Evolutionary conservation across 2,797 vertebrate genomes (phyloP).

Genomic region (Acropternis orthonyx): DNA sequence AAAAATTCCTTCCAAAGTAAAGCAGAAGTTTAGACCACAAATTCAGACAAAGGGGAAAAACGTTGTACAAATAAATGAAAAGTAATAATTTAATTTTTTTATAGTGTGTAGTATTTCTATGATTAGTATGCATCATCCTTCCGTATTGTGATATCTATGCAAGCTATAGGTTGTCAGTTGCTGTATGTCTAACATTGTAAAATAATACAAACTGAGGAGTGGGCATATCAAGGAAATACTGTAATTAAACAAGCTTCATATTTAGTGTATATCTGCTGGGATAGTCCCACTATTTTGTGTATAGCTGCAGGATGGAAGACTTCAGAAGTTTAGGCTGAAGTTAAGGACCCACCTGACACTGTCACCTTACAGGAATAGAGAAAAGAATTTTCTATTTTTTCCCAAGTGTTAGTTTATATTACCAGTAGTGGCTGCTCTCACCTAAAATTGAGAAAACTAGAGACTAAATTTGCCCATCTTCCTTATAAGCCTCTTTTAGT

Average conservation of each 20-base stretch:
- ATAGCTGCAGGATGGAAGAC: not conserved
- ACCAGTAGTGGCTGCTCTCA: not conserved
- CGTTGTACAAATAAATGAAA: not conserved
- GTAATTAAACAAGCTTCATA: not conserved
- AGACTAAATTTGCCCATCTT: not conserved
- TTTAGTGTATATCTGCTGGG: not conserved
- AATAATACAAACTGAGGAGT: not conserved
- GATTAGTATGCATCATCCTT: not conserved
- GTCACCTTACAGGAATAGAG: not conserved
- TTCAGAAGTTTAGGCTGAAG: not conserved
- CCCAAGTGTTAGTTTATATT: not conserved
- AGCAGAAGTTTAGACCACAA: not conserved
- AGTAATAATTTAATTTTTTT: not conserved
- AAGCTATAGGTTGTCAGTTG: not conserved
- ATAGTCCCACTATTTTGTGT: not conserved
- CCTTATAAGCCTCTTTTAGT: not conserved
- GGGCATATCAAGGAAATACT: not conserved
- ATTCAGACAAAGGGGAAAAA: not conserved
- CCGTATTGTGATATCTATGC: not conserved
- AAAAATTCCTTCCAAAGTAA: not conserved
- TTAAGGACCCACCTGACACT: not conserved
- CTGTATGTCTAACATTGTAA: not conserved
- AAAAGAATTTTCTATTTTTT: not conserved
- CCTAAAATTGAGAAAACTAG: not conserved
- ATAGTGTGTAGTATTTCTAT: not conserved